Evolutionary conservation across 2,113 vertebrate species (phyloP).

Genomic region (Piliocolobus tephrosceles): DNA sequence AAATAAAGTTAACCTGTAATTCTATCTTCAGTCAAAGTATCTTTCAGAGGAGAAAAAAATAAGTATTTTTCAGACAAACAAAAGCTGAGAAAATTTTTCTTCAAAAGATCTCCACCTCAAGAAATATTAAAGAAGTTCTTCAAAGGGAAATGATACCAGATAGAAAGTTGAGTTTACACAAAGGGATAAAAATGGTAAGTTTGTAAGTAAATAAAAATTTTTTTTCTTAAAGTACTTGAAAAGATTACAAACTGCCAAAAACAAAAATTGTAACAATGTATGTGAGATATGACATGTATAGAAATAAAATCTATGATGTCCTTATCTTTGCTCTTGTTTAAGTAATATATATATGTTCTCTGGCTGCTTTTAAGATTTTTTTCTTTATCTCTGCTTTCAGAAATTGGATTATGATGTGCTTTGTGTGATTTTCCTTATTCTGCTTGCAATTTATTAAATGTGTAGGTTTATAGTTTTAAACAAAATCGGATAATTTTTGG

Average conservation of each 20-base stretch:
- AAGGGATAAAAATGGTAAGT: not conserved
- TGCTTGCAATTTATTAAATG: not conserved
- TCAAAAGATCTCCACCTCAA: not conserved
- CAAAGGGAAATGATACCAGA: not conserved
- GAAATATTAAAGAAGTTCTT: not conserved
- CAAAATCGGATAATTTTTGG: not conserved
- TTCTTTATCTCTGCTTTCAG: not conserved
- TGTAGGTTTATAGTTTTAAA: not conserved
- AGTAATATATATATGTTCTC: not conserved
- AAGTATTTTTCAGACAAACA: not conserved
- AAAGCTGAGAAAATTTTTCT: not conserved
- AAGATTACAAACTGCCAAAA: not conserved
- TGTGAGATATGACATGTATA: not conserved
- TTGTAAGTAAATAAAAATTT: not conserved
- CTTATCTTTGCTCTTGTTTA: not conserved
- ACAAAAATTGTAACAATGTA: not conserved
- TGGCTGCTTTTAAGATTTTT: not conserved
- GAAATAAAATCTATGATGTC: not conserved
- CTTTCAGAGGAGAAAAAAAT: not conserved
- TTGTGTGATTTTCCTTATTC: not conserved
- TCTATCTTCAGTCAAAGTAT: not conserved
- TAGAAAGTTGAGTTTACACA: not conserved
- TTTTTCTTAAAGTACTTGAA: not conserved
- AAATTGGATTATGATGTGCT: not conserved
- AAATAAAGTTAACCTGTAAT: not conserved